These are phyloP conservation scores for Tetramorium simillimum DNA, from an alignment of 1,140 invertebrate species.

Conservation along the genomic window DNA sequence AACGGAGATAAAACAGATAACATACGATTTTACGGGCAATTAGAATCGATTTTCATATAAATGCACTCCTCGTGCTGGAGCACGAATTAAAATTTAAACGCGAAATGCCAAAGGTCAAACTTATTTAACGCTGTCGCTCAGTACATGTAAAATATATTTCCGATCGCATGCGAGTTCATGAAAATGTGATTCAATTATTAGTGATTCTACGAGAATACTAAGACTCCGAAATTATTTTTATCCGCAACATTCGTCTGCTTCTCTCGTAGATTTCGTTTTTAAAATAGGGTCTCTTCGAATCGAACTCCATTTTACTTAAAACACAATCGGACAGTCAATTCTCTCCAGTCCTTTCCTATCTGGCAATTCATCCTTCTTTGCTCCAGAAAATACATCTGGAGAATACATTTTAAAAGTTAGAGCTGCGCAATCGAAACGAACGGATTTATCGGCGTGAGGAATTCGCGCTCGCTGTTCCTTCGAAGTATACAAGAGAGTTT, in stretches of 20 bases:
- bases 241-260: neutral
- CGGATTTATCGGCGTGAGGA: neutral
- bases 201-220: neutral
- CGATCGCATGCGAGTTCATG: neutral
- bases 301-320: neutral
- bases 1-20: neutral
- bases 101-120: neutral
- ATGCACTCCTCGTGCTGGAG: neutral
- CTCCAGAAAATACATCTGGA: neutral
- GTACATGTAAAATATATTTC: neutral
- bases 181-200: neutral
- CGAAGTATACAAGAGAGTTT: neutral
- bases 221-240: neutral
- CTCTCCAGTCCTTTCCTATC: neutral
- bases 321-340: neutral
- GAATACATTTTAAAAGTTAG: neutral
- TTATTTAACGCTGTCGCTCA: neutral
- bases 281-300: neutral
- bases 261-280: neutral
- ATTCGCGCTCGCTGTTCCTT: slow-evolving; percentile 7
- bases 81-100: neutral
- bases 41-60: neutral
- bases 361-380: too few species aligned
- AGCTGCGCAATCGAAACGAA: neutral
- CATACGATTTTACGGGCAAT: slow-evolving; percentile 2